Conservation (phyloP, 2,797 vertebrate genomes). For the Lateolabrax maculatus region DNA sequence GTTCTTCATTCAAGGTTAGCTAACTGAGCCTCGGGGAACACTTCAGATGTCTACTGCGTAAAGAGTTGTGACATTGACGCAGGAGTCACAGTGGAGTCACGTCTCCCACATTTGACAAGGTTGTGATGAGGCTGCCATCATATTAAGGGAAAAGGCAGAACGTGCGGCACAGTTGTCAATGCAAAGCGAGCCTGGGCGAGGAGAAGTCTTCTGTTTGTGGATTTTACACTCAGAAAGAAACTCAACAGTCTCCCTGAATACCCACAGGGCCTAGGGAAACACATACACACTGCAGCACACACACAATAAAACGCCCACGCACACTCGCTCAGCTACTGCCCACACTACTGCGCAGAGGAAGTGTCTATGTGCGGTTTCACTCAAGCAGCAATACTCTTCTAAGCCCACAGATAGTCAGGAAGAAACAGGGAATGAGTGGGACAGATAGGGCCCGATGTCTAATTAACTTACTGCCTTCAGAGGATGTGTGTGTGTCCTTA, state of each 20-base stretch:
- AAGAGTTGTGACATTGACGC: constrained; percentile 70
- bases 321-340: constrained; percentile 8
- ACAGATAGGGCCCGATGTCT: constrained; percentile 60
- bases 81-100: constrained; percentile 60
- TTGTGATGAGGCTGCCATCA: constrained; percentile 53
- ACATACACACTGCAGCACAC: constrained; percentile 15
- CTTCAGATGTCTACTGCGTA: constrained; percentile 60
- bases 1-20: constrained; percentile 67
- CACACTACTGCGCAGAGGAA: constrained; percentile 20
- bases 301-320: constrained; percentile 41
- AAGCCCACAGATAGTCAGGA: constrained; percentile 49
- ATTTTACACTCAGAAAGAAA: constrained; percentile 28
- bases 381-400: constrained; percentile 50
- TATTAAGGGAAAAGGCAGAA: constrained; percentile 23
- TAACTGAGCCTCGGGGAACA: constrained; percentile 44
- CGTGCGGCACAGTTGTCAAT: not conserved
- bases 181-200: constrained; percentile 1
- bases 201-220: constrained; percentile 9
- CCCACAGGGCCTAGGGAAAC: constrained; percentile 20
- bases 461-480: constrained; percentile 76
- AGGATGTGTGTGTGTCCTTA: constrained; percentile 63
- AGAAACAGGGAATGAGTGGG: constrained; percentile 51
- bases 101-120: constrained; percentile 57
- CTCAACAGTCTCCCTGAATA: constrained; percentile 31
- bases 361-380: constrained; percentile 37